A percentile compares a stretch with the other conserved stretches of the same genome.
These are phyloP conservation scores for Prunella strophiata DNA, from an alignment of 2,797 vertebrate genomes.

Conservation along the genomic window DNA sequence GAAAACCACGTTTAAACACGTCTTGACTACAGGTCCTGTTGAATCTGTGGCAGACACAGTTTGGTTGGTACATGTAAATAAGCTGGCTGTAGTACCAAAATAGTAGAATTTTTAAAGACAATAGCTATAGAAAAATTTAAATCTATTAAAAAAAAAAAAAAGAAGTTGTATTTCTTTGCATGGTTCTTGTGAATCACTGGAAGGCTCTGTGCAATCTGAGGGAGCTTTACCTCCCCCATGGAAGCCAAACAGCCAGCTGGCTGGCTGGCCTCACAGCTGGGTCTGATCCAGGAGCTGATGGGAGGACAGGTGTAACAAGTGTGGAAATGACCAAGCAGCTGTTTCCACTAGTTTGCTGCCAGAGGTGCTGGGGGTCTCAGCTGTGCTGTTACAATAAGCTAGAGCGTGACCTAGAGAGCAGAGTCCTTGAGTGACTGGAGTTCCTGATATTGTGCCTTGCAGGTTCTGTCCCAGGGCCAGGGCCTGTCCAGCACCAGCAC, in stretches of 20 bases:
- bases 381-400: not conserved
- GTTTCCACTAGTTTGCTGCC: not conserved
- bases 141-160: not conserved
- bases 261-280: not conserved
- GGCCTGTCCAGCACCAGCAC: not conserved
- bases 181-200: not conserved
- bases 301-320: not conserved
- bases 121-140: not conserved
- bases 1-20: not conserved
- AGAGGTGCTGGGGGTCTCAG: not conserved
- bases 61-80: not conserved
- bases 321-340: conserved; percentile 3
- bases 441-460: not conserved
- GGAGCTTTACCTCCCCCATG: not conserved
- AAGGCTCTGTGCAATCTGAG: not conserved
- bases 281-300: not conserved
- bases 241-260: not conserved
- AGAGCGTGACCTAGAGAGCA: not conserved
- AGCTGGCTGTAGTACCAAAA: not conserved
- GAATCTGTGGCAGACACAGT: not conserved
- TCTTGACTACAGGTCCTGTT: not conserved
- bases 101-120: not conserved
- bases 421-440: not conserved
- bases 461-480: not conserved
- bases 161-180: not conserved